A percentile compares a stretch with the other conserved stretches of the same genome.
phyloP scores from a whole-genome alignment of 2,797 vertebrate species.

The Delichon dasypus region DNA sequence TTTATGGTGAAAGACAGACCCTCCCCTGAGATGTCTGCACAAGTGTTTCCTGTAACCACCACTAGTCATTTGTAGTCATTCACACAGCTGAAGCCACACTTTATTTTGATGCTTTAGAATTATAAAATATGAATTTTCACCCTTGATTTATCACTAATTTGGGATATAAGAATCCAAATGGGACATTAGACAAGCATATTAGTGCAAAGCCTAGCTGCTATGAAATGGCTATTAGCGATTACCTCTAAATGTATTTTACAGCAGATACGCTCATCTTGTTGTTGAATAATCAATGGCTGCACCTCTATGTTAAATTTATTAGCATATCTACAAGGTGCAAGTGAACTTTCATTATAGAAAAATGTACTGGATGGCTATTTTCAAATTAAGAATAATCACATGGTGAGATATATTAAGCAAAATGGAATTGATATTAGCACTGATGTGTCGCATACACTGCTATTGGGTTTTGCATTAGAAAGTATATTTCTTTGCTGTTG shows the following conservation, averaged over 20 bases:
- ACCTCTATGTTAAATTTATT: conserved; percentile 58
- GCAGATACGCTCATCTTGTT: conserved; percentile 41
- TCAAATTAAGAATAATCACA: conserved; percentile 59
- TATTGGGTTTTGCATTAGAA: background rate
- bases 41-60: background rate
- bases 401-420: conserved; percentile 33
- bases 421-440: conserved; percentile 32
- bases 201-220: conserved; percentile 41
- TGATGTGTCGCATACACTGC: conserved; percentile 44
- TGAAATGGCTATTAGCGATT: conserved; percentile 47
- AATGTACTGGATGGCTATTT: conserved; percentile 46
- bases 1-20: background rate
- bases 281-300: conserved; percentile 54
- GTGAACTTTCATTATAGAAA: conserved; percentile 47
- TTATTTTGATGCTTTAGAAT: conserved; percentile 44
- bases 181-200: conserved; percentile 61
- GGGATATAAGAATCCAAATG: conserved; percentile 46
- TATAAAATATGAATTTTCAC: conserved; percentile 53
- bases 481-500: background rate
- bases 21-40: background rate
- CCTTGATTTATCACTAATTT: conserved; percentile 59
- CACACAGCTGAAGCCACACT: conserved; percentile 10
- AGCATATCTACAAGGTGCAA: conserved; percentile 52
- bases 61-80: background rate
- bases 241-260: conserved; percentile 53